Base-by-base conservation (phyloP, 2,888 invertebrate genomes). In the Metellina segmentata region DNA sequence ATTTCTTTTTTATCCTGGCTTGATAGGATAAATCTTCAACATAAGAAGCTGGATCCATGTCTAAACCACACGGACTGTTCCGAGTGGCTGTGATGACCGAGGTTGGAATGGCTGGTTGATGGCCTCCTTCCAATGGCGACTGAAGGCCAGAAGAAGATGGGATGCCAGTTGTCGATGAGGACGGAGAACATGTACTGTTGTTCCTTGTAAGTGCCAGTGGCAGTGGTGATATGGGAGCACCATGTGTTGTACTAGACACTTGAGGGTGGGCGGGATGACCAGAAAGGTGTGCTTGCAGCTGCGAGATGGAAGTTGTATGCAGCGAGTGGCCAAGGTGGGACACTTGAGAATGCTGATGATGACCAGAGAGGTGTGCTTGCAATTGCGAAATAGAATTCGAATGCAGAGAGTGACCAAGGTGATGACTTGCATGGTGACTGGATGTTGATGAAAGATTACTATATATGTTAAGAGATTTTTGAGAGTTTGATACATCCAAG, bases 31-130 rank as follows among this genome's bases (percentile, higher is more conserved):
- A 95, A 94, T 97, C 97, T 93, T 97, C 95, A 95, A 97, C 96
- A 96, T 98, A 98, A 94, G 97, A 97, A 95, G 98, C 98, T 96
- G 98, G 98, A 95, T 97, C 97, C 93, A 97, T 97, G 94, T 97
- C 97, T 95, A 94, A 97, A 90, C 94, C 94, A 91, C 94, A 94
- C 7, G 94, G 94, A 93, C 94, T 94, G 88, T 94, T 94, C 85
- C 93, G 94, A 16, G 97, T 93, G 96, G 96, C 97, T 95, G 97
- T 97, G 93, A 96, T 96, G 89, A 96, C 96, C 92, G 94, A 94
- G 72, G 94, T 94, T 81, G 94, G 94, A 88, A 94, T 94, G 85
- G 94, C 89, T 69, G 92, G 88, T 48, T 92, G 92, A 72, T 91
- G 90, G 20, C 75, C 86, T 77, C 90, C 86, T n/a, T 88, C 89